Evolutionary conservation across 2,888 invertebrate species (phyloP).

Genomic region (Lymantria monacha): DNA sequence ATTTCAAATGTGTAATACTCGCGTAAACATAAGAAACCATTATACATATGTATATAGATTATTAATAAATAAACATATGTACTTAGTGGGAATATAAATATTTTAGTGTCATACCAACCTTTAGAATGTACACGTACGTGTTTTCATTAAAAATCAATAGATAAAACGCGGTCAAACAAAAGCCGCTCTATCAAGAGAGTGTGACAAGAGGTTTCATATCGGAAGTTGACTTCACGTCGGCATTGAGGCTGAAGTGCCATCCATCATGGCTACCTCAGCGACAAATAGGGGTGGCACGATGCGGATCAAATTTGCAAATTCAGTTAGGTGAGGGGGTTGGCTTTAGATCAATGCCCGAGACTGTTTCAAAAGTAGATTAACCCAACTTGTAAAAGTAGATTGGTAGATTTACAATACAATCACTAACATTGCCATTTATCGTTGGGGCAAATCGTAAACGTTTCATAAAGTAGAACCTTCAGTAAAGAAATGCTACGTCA

Average conservation of each 20-base stretch:
- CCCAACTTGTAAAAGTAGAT: not conserved
- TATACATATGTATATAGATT: too few relatives aligned
- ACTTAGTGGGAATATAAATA: too few relatives aligned
- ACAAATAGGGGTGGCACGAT: slow-evolving; percentile 8
- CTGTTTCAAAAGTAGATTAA: not conserved
- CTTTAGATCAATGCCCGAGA: not conserved
- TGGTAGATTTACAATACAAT: not conserved
- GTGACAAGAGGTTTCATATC: slow-evolving; percentile 11
- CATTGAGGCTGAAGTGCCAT: slow-evolving; percentile 26
- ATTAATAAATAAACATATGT: too few relatives aligned
- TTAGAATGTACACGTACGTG: too few relatives aligned
- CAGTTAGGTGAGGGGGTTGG: not conserved
- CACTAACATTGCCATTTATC: too few relatives aligned
- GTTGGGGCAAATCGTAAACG: not conserved
- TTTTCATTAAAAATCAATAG: too few relatives aligned
- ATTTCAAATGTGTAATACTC: too few relatives aligned
- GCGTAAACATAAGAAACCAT: too few relatives aligned
- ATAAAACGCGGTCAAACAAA: too few relatives aligned
- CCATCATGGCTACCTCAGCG: slow-evolving; percentile 30
- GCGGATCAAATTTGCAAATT: not conserved
- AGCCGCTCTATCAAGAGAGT: not conserved
- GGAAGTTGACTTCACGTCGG: slow-evolving; percentile 18
- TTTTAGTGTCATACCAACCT: too few relatives aligned
- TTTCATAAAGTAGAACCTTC: not conserved
- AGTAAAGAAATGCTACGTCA: not conserved